A percentile compares a stretch with the other conserved stretches of the same genome.
Evolutionary conservation across 2,888 invertebrate species (phyloP).

Genomic region (Dryococelus australis): DNA sequence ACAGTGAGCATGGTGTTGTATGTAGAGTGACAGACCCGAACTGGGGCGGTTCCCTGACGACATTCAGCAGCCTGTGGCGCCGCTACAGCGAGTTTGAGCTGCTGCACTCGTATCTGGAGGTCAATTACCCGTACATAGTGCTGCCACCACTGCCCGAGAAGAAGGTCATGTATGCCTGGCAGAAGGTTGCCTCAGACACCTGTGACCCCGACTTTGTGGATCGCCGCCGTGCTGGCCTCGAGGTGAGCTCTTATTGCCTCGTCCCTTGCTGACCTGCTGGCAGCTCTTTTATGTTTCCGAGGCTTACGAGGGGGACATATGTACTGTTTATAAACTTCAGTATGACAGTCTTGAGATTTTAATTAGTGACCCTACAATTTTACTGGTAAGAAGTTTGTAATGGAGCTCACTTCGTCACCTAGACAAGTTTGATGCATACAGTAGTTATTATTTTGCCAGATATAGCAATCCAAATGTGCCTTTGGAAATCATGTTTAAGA

Average conservation of each 20-base stretch:
- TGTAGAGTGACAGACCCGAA: slow-evolving; percentile 71
- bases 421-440: no score
- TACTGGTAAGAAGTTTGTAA: no score
- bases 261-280: no score
- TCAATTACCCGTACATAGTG: slow-evolving; percentile 80
- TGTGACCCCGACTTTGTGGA: slow-evolving; percentile 87
- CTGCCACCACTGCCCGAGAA: slow-evolving; percentile 86
- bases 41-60: slow-evolving; percentile 67
- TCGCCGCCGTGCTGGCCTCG: slow-evolving; percentile 79
- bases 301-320: no score
- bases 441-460: no score
- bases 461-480: no score
- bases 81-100: slow-evolving; percentile 87
- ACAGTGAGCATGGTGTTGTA: slow-evolving; percentile 55
- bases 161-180: slow-evolving; percentile 73
- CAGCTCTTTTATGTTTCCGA: no score
- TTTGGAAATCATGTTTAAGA: no score
- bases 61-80: slow-evolving; percentile 75
- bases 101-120: slow-evolving; percentile 76
- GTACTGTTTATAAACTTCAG: no score
- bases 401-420: no score
- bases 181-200: slow-evolving; percentile 77
- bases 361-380: no score
- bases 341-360: no score
- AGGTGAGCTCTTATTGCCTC: slow-evolving; percentile 58